Base-by-base conservation (phyloP, 2,113 vertebrate genomes). In the Uria aalge region DNA sequence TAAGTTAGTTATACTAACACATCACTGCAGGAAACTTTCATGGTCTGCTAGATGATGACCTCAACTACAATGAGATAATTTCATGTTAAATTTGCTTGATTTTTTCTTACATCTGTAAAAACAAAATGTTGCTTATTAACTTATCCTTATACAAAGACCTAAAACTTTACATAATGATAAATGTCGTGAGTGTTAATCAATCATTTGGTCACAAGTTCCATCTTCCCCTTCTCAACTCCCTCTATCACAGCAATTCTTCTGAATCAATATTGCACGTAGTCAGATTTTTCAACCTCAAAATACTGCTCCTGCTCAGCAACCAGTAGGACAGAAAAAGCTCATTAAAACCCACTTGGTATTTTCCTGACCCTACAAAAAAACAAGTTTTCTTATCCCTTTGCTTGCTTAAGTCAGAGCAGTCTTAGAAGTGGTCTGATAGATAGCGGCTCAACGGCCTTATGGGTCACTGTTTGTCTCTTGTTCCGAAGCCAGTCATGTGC, bases 111-210 rank as follows among this genome's bases (percentile, higher is more conserved):
- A 32, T 56, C 23, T 80, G 17, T 62, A 41, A 76, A 87, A 48
- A 15, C 26, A 38, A 88, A 30, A 17, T 80, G 34, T n/a, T 68
- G 56, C 15, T 94, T 55, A 56, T 24, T 17, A 72, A 74, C 27
- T 53, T 50, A 48, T 5, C 32, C 11, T 82, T 45, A 66, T 32
- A 50, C 40, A 78, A 86, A 62, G 30, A 48, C 2, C 30, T 90
- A 67, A 72, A 76, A 67, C 24, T 63, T 80, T 23, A 85, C 15
- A 17, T 29, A 32, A 2, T 12, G 5, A 30, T 67, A 55, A 63
- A 32, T 7, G 18, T 34, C 76, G 7, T 0, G 0, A 23, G 15
- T 15, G 13, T 32, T 86, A 66, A 78, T 47, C 50, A 66, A 38
- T 36, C 6, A 2, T 38, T 62, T 56, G 14, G 47, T 57, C 36